A percentile compares a stretch with the other conserved stretches of the same genome.
Evolutionary conservation across 2,797 vertebrate genomes (phyloP).

Genomic region (Phoebastria nigripes): DNA sequence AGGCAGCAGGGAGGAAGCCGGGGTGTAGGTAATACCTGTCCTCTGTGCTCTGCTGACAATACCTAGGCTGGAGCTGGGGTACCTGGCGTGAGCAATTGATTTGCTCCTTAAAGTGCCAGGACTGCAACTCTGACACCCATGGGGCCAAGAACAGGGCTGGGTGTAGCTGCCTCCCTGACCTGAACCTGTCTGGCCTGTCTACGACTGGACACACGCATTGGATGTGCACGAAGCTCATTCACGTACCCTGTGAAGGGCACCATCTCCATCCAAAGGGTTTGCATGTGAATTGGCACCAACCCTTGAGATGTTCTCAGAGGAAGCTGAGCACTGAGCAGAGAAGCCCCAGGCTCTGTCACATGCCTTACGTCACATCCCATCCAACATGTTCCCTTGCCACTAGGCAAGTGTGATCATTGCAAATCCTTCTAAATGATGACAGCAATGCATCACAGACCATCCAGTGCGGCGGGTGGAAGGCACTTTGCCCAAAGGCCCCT

Average conservation of each 20-base stretch:
- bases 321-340: background rate
- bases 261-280: background rate
- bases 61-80: background rate
- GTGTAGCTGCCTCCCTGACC: background rate
- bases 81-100: background rate
- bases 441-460: fast-evolving
- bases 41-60: background rate
- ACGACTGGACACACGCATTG: fast-evolving
- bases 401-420: background rate
- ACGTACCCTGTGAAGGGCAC: fast-evolving
- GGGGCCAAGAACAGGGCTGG: background rate
- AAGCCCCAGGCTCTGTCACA: background rate
- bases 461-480: fast-evolving
- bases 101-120: background rate
- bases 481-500: background rate
- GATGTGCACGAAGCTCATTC: background rate
- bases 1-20: background rate
- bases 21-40: background rate
- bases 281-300: background rate
- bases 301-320: background rate
- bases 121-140: background rate
- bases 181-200: background rate
- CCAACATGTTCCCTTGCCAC: background rate
- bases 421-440: background rate
- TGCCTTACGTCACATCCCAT: background rate